Base-by-base conservation (phyloP, 2,888 invertebrate species). In the Dynastes tityus region DNA sequence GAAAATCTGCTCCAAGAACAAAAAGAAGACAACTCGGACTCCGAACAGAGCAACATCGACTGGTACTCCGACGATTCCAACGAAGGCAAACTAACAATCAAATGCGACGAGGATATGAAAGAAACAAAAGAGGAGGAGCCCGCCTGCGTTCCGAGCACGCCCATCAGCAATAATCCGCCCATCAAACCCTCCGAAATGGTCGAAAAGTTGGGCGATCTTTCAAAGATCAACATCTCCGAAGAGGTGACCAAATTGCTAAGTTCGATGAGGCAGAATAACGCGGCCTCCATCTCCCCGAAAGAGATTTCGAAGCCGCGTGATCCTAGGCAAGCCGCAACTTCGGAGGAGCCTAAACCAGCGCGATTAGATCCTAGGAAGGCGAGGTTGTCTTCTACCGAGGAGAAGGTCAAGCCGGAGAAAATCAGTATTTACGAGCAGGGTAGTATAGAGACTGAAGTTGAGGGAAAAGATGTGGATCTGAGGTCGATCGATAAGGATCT, bases 11-110 rank as follows among this genome's bases (percentile, higher is more conserved):
- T 85, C 74, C 88, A 89, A 77, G 86, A 87, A 2, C 87, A 88
- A 63, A 80, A 85, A 16, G 78, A 80, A 6, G n/a, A 81, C 78
- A 45, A 79, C 32, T 82, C 83, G n/a, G 83, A 85, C 40, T 70
- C 82, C 29, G 84, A 87, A 13, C 85, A 85, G 3, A 83, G 83
- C 63, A 87, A 86, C 75, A 87, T 87, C 78, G 93, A 94, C 88
- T 95, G 95, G 94, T 96, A 95, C 86, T 95, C 95, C 1, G 95
- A 95, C 86, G 95, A 95, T 83, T 95, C 94, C 83, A 94, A 93
- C 84, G 95, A 94, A 79, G 91, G 90, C 77, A 83, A 86, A 29
- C 81, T 89, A 78, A 88, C 87, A 13, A 89, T 89, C 45, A 87
- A 89, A 75, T 90, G 85, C 29, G 89, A 88, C 78, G 87, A 84